A percentile compares a stretch with the other conserved stretches of the same genome.
Conservation (phyloP, 2,113 vertebrate species). For the Chroicocephalus ridibundus region DNA sequence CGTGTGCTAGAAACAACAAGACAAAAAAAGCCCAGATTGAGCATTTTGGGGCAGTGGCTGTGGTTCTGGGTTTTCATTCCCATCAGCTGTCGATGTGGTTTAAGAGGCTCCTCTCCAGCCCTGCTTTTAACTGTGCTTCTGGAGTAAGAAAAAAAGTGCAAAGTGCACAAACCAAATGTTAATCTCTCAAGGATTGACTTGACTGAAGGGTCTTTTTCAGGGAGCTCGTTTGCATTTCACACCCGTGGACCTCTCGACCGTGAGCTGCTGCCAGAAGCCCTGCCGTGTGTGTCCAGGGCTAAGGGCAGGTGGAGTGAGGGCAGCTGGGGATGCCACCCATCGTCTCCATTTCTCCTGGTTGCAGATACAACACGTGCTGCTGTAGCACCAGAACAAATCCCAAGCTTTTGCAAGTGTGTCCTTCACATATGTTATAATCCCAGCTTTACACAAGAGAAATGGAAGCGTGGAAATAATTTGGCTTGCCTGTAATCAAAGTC, state of each 20-base stretch:
- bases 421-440: neutral
- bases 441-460: neutral
- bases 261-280: neutral
- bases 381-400: neutral
- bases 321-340: neutral
- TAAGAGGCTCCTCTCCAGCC: neutral
- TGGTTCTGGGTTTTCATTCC: neutral
- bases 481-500: neutral
- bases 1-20: neutral
- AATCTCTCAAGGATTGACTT: neutral
- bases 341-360: neutral
- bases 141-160: neutral
- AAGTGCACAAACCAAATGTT: neutral
- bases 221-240: neutral
- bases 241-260: neutral
- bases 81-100: neutral
- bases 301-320: neutral
- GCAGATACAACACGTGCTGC: neutral
- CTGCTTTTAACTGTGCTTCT: neutral
- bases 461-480: neutral
- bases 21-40: neutral
- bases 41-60: neutral
- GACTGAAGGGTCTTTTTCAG: neutral
- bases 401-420: neutral
- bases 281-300: neutral